Evolutionary conservation across 2,888 invertebrate species (phyloP), one percentile per base, ranked within the genome.

Genomic region (Taphrorychus bicolor): DNA sequence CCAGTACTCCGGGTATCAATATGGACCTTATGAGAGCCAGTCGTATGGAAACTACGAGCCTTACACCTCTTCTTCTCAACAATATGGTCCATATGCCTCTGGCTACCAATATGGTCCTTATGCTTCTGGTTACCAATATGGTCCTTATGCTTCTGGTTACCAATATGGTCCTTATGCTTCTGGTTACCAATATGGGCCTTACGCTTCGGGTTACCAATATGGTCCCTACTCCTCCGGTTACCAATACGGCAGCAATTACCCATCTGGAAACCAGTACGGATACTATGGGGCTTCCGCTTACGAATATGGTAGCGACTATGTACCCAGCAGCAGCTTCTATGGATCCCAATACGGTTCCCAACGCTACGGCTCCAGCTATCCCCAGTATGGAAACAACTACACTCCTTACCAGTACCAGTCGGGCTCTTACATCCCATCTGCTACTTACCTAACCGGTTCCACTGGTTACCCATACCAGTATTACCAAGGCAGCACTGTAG

Each of bases 351-450:
- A n/a, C n/a, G n/a, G n/a, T n/a, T n/a, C n/a, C n/a, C n/a, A n/a
- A n/a, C n/a, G n/a, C n/a, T n/a, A n/a, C n/a, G n/a, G n/a, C n/a
- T n/a, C n/a, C n/a, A n/a, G n/a, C n/a, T n/a, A n/a, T n/a, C n/a
- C n/a, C n/a, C 49, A 49, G 19, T 49, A 49, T 17, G 49, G 49
- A 49, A 16, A 17, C 18, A 18, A 49, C 17, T n/a, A n/a, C n/a
- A n/a, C n/a, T n/a, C 53, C 21, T 2, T 53, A 22, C 24, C 18
- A 45, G 2, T 64, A 51, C 32, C 51, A 58, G 11, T 64, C 45
- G 19, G 58, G 52, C 17, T 57, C 32, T 16, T 32, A 48, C 23
- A 42, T 19, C 4, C 16, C 51, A n/a, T 45, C 45, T 17, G 45
- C 52, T n/a, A 52, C 52, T n/a, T 45, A 11, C 45, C 18, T 11